A percentile compares a stretch with the other conserved stretches of the same genome.
Conservation (phyloP, 1,140 invertebrate species). For the Euglossa dilemma region DNA sequence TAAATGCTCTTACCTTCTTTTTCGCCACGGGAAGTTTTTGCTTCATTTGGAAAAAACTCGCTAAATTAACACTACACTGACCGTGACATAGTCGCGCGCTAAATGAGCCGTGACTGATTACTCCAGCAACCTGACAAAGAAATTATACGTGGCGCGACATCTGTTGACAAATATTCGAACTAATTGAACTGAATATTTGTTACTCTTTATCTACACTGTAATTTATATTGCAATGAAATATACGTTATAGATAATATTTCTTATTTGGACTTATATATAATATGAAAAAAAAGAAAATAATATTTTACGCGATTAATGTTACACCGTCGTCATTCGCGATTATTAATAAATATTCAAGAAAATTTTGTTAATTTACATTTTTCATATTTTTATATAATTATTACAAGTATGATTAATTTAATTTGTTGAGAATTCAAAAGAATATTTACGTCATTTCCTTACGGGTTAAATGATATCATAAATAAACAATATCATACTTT, state of each 20-base stretch:
- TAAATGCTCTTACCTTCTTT: neutral
- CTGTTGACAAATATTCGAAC: neutral
- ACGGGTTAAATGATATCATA: too few species aligned
- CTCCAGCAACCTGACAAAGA: neutral
- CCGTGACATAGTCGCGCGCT: neutral
- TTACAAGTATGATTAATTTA: neutral
- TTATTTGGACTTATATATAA: too few species aligned
- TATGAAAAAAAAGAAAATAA: neutral
- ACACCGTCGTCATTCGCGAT: neutral
- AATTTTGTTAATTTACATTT: neutral
- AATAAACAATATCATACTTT: neutral
- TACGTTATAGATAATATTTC: too few species aligned
- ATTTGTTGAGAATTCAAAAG: neutral
- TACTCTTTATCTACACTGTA: neutral
- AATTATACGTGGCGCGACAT: neutral
- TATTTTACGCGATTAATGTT: neutral
- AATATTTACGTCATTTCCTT: neutral
- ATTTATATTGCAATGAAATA: neutral
- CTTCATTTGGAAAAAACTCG: neutral
- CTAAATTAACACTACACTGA: neutral
- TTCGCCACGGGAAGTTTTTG: neutral
- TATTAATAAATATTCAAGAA: neutral
- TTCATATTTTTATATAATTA: neutral
- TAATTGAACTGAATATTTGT: neutral
- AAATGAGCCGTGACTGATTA: conserved; percentile 41